phyloP scores from a whole-genome alignment of 2,113 vertebrate species.

The Nothocercus nigrocapillus region DNA sequence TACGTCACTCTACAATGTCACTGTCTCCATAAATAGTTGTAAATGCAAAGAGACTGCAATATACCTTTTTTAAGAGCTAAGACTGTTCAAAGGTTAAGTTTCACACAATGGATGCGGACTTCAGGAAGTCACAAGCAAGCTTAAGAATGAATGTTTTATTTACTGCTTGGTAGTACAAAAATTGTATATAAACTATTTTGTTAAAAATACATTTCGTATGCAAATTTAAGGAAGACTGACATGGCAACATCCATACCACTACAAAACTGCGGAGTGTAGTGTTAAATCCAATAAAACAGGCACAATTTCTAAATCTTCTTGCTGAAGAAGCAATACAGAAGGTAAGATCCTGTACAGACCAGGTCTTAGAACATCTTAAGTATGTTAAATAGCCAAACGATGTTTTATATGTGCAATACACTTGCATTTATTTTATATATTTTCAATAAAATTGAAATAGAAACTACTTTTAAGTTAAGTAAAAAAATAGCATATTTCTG shows the following conservation, averaged over 20 bases:
- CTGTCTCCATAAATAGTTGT: neutral
- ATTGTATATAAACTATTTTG: constrained; percentile 73
- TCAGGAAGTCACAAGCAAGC: neutral
- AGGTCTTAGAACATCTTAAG: neutral
- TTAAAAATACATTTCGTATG: constrained; percentile 79
- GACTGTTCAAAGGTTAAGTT: neutral
- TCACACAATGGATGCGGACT: neutral
- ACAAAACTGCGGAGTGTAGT: constrained; percentile 49
- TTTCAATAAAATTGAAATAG: constrained; percentile 40
- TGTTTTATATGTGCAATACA: constrained; percentile 20
- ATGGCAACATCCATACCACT: neutral
- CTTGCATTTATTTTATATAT: neutral
- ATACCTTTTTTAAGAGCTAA: neutral
- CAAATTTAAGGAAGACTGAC: constrained; percentile 50
- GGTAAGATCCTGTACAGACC: constrained; percentile 10
- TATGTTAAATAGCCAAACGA: constrained; percentile 46
- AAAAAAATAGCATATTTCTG: constrained; percentile 56
- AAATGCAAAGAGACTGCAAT: neutral
- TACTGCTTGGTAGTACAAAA: constrained; percentile 80
- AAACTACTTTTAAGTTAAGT: constrained; percentile 58
- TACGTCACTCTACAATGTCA: neutral
- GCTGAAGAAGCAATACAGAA: neutral
- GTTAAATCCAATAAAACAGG: constrained; percentile 25
- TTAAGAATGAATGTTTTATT: constrained; percentile 63
- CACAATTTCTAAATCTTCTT: neutral